Base-by-base conservation (phyloP, 2,888 invertebrate genomes). In the Minunthozetes semirufus region DNA sequence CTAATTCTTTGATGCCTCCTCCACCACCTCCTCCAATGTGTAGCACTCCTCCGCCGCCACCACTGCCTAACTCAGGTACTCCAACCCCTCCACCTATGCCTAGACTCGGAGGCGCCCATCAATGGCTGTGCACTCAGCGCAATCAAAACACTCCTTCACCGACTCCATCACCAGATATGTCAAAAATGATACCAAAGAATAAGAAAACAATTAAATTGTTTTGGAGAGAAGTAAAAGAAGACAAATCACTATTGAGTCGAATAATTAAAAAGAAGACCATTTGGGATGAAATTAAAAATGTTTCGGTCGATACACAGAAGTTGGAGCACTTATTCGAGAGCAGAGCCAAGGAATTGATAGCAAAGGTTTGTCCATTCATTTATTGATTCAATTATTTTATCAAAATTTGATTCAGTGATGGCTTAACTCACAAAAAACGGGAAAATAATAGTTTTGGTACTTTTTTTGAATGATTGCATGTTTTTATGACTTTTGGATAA, bases 141-240 rank as follows among this genome's bases (percentile, higher is more conserved):
- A 53, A 27, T 76, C 25, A 72, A 76, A 46, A 72, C 27, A 76
- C 77, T 11, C 79, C 81, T 63, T 75, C 79, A 19, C 79, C 80
- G 9, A 59, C 76, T 38, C 56, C 56, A 22, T 53, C 74, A 63
- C 29, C 72, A 22, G 72, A 66, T 50, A 9, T 68, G 68, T 42
- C 68, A 56, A 78, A 80, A 73, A 82, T 84, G 75, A 80, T 80
- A 29, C 80, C 81, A 72, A 80, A 79, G 75, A 94, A 90, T 81
- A 96, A 96, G 84, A 94, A 97, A 83, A 98, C 98, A 29, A 92
- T 99, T 17, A 96, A 96, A 84, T 85, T 99, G 72, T 99, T 99
- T 83, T 99, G 99, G 99, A 92, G 92, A 82, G 95, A 98, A 84
- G 84, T 86, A 0, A 81, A 83, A 71, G 80, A 78, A 15, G 82